Percentiles rank a stretch among this genome's conserved stretches.
phyloP scores from a whole-genome alignment of 2,888 invertebrate species.

The Hyppa rectilinea region DNA sequence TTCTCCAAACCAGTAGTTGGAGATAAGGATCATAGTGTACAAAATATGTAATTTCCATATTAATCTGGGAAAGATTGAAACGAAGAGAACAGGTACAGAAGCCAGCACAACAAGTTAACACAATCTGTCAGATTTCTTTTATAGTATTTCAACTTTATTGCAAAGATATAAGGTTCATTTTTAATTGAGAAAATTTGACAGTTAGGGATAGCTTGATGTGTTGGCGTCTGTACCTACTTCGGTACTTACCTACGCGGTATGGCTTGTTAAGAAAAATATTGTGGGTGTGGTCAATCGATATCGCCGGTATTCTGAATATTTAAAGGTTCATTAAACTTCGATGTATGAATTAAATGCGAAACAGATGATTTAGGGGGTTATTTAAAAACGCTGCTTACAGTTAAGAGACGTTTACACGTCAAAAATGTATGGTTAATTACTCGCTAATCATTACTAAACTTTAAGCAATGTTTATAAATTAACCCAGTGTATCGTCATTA shows the following conservation, averaged over 20 bases:
- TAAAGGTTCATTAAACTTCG: conserved; percentile 32
- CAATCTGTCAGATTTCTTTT: too few relatives aligned
- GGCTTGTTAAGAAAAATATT: conserved; percentile 22
- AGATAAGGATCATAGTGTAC: conserved; percentile 57
- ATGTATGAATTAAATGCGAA: conserved; percentile 16
- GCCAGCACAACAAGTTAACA: too few relatives aligned
- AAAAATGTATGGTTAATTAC: too few relatives aligned
- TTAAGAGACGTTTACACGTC: too few relatives aligned
- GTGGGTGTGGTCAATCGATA: conserved; percentile 42
- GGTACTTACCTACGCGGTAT: not conserved
- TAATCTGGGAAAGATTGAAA: conserved; percentile 56
- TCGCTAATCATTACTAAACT: too few relatives aligned
- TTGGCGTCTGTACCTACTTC: conserved; percentile 6
- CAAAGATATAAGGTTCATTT: too few relatives aligned
- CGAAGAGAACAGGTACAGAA: not conserved
- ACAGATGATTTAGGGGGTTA: not conserved
- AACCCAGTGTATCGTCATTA: too few relatives aligned
- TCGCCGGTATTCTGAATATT: conserved; percentile 14
- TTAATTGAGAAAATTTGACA: too few relatives aligned
- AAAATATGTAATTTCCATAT: conserved; percentile 62
- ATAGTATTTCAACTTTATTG: too few relatives aligned
- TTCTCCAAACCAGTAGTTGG: conserved; percentile 58
- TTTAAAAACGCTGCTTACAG: too few relatives aligned
- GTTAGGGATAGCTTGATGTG: too few relatives aligned
- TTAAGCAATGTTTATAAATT: too few relatives aligned